Percentiles rank a stretch among this genome's conserved stretches.
These are phyloP conservation scores for Myzus persicae DNA, from an alignment of 1,140 invertebrate species.

Conservation along the genomic window DNA sequence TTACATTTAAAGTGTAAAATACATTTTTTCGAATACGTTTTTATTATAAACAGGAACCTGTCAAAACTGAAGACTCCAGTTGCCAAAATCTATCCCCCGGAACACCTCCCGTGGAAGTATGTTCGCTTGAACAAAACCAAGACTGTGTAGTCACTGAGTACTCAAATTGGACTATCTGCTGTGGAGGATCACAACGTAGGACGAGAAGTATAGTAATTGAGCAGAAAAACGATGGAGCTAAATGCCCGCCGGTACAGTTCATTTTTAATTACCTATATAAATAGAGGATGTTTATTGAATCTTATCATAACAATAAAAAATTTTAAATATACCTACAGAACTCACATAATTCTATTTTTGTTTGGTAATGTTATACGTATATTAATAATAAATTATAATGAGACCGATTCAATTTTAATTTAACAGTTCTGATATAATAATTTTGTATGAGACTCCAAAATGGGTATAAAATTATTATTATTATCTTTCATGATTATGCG, in stretches of 20 bases:
- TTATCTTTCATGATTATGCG: background rate
- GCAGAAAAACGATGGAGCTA: slow-evolving; percentile 62
- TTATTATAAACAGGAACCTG: slow-evolving; percentile 59
- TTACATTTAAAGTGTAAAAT: background rate
- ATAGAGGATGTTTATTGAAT: background rate
- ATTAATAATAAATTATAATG: background rate
- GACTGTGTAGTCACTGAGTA: slow-evolving; percentile 64
- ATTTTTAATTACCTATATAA: background rate
- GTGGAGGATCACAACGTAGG: slow-evolving; percentile 61
- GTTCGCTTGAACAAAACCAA: slow-evolving; percentile 62
- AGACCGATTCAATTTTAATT: background rate
- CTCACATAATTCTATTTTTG: background rate
- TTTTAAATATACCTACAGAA: background rate
- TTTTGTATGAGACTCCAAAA: slow-evolving; percentile 22
- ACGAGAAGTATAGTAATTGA: slow-evolving; percentile 63
- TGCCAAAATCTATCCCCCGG: slow-evolving; percentile 62
- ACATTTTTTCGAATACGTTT: background rate
- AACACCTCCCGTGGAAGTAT: slow-evolving; percentile 62
- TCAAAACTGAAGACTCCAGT: slow-evolving; percentile 63
- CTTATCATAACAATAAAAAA: background rate
- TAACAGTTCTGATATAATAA: slow-evolving; percentile 28
- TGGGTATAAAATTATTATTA: slow-evolving; percentile 47
- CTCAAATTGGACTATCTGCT: slow-evolving; percentile 63
- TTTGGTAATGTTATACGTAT: background rate
- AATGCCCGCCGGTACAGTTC: slow-evolving; percentile 63